phyloP scores from a whole-genome alignment of 2,797 vertebrate species.

The Acipenser transmontanus region DNA sequence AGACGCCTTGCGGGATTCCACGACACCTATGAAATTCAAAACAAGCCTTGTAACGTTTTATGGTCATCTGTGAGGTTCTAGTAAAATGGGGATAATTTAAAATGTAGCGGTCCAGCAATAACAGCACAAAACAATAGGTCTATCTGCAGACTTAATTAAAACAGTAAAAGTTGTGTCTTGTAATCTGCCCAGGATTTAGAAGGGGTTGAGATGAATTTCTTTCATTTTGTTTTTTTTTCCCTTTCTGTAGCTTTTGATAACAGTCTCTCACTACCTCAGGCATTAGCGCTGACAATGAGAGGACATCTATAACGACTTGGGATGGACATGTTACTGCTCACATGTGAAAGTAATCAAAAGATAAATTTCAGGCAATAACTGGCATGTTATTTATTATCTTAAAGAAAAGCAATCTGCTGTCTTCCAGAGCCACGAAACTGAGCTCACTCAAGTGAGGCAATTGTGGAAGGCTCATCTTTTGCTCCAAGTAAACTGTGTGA shows the following conservation, averaged over 20 bases:
- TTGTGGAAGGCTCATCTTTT: neutral
- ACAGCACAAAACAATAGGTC: slow-evolving; percentile 48
- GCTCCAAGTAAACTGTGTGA: neutral
- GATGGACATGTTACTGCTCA: slow-evolving; percentile 19
- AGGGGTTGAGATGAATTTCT: slow-evolving; percentile 50
- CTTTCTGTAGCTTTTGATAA: neutral
- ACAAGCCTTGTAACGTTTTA: slow-evolving; percentile 61
- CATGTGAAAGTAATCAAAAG: slow-evolving; percentile 26
- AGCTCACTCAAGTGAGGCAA: neutral
- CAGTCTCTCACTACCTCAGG: slow-evolving; percentile 13
- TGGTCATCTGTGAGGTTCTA: slow-evolving; percentile 41
- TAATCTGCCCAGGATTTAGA: slow-evolving; percentile 47
- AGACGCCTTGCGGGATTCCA: slow-evolving; percentile 62
- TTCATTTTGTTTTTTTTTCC: slow-evolving; percentile 36
- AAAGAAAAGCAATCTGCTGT: slow-evolving; percentile 10
- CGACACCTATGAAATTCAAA: slow-evolving; percentile 64
- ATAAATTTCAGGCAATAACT: slow-evolving; percentile 19
- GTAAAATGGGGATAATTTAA: slow-evolving; percentile 44
- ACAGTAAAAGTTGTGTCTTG: slow-evolving; percentile 46
- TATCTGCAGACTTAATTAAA: slow-evolving; percentile 65
- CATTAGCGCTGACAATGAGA: slow-evolving; percentile 18
- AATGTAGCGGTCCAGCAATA: slow-evolving; percentile 47
- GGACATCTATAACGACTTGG: slow-evolving; percentile 19
- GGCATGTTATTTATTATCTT: slow-evolving; percentile 21
- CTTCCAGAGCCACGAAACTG: neutral